Base-by-base conservation (phyloP, 2,888 invertebrate genomes). In the Netelia virgata region DNA sequence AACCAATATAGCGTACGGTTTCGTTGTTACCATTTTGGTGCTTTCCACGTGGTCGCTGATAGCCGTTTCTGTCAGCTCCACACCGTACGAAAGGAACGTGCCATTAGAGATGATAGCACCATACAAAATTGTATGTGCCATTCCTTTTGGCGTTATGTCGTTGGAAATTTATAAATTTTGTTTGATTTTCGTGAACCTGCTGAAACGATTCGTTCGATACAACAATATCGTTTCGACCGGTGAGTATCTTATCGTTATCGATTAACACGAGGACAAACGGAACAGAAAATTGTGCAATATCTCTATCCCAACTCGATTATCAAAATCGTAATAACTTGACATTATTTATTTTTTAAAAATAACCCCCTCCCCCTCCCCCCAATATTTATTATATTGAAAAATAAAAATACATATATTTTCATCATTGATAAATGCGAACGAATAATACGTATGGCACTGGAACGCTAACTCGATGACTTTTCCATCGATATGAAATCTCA, bases 141-240 rank as follows among this genome's bases (percentile, higher is more conserved):
- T 36, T 16, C 1, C 47, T 11, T 0, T 77, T 1, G 18, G 28
- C 5, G 59, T 66, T 1, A 3, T 76, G 5, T 47, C 72, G 11
- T n/a, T 82, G 20, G 72, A 82, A 20, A 28, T 77, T 55, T 41
- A 59, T n/a, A 82, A 77, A 59, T 82, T 66, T 59, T 68, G 28
- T 59, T 73, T 82, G 41, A 18, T 72, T n/a, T 53, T 82, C 18
- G 41, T 11, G 1, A 41, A 70, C 3, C 9, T 77, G 16, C 59
- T 66, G 6, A 28, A 47, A 50, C 57, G 69, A 10, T 83, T 83
- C 63, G 63, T 57, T 3, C 47, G 10, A 20, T 73, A 78, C 10
- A 68, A 57, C n/a, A 69, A 53, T 14, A 50, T 82, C n/a, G 23
- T 59, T 18, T 61, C 41, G n/a, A 14, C 77, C 8, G 72, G 82